These are phyloP conservation scores for Rhineura floridana DNA, from an alignment of 2,113 vertebrate species.

Conservation along the genomic window DNA sequence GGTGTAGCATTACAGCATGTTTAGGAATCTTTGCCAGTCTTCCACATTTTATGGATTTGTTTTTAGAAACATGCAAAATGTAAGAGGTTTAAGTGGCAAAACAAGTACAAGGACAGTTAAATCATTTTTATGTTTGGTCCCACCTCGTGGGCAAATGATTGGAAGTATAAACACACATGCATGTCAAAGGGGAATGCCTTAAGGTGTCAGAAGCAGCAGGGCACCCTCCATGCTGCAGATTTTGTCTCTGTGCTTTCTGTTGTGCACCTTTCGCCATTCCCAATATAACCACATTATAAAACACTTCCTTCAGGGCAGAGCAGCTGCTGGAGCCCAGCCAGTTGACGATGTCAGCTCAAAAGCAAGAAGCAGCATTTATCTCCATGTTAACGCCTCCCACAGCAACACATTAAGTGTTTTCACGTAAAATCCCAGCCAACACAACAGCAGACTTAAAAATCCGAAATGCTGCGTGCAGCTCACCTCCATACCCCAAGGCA, in stretches of 20 bases:
- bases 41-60: neutral
- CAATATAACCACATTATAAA: neutral
- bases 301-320: slow-evolving; percentile 27
- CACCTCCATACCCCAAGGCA: slow-evolving; percentile 33
- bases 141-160: neutral
- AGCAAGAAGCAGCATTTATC: slow-evolving; percentile 42
- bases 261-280: neutral
- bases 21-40: neutral
- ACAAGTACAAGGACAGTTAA: neutral
- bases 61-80: neutral
- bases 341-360: slow-evolving; percentile 22
- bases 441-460: slow-evolving; percentile 18
- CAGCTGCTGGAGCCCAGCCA: slow-evolving; percentile 51
- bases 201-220: neutral
- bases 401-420: slow-evolving; percentile 22
- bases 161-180: neutral
- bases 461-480: neutral
- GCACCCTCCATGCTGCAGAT: neutral
- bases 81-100: neutral
- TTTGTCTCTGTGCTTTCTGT: neutral
- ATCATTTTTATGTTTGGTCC: neutral
- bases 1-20: neutral
- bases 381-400: slow-evolving; percentile 30
- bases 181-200: no score
- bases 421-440: slow-evolving; percentile 40